Percentiles rank a stretch among this genome's conserved stretches.
phyloP scores from a whole-genome alignment of 2,113 vertebrate genomes.

The Sterna hirundo region DNA sequence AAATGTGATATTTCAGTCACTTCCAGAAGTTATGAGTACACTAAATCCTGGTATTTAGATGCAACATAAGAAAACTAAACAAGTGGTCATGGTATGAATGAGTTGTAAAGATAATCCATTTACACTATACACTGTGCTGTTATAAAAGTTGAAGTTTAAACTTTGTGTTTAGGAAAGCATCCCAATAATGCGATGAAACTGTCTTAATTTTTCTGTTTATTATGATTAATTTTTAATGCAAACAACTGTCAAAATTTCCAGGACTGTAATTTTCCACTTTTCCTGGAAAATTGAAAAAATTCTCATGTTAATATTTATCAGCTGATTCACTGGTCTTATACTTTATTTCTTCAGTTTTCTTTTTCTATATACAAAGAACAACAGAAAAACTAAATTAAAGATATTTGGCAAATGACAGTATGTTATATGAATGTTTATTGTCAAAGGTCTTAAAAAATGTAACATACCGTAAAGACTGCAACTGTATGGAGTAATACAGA shows the following conservation, averaged over 20 bases:
- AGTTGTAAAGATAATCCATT: background rate
- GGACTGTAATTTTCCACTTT: background rate
- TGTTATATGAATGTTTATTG: background rate
- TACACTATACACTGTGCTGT: background rate
- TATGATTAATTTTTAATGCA: background rate
- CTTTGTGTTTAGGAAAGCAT: background rate
- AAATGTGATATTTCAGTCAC: constrained; percentile 22
- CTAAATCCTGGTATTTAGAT: background rate
- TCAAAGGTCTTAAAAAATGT: background rate
- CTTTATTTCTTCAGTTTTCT: background rate
- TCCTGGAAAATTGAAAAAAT: background rate
- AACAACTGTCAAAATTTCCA: background rate
- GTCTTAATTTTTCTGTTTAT: background rate
- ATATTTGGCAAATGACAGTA: background rate
- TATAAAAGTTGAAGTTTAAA: constrained; percentile 20
- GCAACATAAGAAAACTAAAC: constrained; percentile 1
- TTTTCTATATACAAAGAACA: background rate
- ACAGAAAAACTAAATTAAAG: background rate
- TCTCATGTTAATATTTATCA: background rate
- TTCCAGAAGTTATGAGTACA: constrained; percentile 24
- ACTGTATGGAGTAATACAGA: background rate
- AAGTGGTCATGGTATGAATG: background rate
- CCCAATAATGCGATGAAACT: background rate
- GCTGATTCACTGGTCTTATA: background rate
- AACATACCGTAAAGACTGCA: background rate